Evolutionary conservation across 2,113 vertebrate species (phyloP).

Genomic region (Syngnathus scovelli): DNA sequence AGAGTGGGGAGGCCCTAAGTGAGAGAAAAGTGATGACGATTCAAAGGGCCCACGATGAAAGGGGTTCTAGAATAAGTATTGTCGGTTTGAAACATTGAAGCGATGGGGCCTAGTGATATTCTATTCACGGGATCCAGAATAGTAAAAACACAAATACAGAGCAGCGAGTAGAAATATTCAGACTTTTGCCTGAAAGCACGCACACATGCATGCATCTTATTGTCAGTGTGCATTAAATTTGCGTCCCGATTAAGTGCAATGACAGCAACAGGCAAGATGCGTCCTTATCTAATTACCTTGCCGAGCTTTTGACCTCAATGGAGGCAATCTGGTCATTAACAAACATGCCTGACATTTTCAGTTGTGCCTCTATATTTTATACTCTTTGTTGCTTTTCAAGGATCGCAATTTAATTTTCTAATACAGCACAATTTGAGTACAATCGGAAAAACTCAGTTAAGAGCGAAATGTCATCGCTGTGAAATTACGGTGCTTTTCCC

Average conservation of each 20-base stretch:
- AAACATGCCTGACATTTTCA: conserved; percentile 50
- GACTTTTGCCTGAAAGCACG: background rate
- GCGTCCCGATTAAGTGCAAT: conserved; percentile 15
- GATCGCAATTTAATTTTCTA: background rate
- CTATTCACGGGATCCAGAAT: background rate
- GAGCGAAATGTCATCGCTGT: background rate
- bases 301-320: conserved; percentile 25
- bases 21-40: background rate
- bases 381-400: background rate
- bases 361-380: conserved; percentile 19
- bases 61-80: background rate
- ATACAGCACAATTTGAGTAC: background rate
- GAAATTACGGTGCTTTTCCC: background rate
- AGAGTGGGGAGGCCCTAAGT: background rate
- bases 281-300: conserved; percentile 34
- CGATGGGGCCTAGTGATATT: background rate
- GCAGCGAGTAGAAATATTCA: background rate
- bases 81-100: background rate
- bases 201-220: background rate
- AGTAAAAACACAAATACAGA: conserved; percentile 3
- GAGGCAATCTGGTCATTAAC: conserved; percentile 37
- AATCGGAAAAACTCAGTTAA: background rate
- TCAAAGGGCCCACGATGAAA: background rate
- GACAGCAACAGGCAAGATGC: conserved; percentile 12
- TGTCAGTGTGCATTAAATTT: conserved; percentile 9